Evolutionary conservation across 2,797 vertebrate genomes (phyloP), one percentile per base, ranked within the genome.

Genomic region (Poeciliopsis gracilis): DNA sequence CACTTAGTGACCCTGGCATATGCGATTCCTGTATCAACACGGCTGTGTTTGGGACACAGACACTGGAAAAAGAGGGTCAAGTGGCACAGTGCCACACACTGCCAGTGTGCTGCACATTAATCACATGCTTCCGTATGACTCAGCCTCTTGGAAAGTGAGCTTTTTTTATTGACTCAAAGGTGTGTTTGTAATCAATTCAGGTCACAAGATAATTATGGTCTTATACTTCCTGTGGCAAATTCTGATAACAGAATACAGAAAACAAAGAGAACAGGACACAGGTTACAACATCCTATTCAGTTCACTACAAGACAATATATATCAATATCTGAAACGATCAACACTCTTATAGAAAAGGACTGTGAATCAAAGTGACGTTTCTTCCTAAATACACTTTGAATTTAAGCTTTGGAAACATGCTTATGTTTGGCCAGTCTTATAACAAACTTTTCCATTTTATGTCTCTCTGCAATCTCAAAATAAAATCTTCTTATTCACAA

Each of bases 31-130:
- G 72, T 9, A 70, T 82, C 15, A 16, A 53, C 75, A 46, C 53
- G 75, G 81, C 75, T 75, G 80, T 69, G 46, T 77, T 77, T 82
- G 57, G 66, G 76, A 74, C 71, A 78, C 55, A 66, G 38, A 71
- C 6, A n/a, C 45, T 45, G 33, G 61, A 23, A 73, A 78, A 92
- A 92, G 75, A 91, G 89, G 89, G 91, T 93, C 91, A 91, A 67
- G 55, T 51, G n/a, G 63, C 73, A 77, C 9, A 69, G 49, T 79
- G 80, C 71, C 80, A 83, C 59, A 71, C 75, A 70, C 78, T 83
- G 76, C 76, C 80, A 79, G 83, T 46, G 43, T 83, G 73, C 41
- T 83, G 73, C 82, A 72, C 75, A 83, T 87, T 80, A 87, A 87
- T 91, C 89, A 92, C 87, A 86, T 81, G 86, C 77, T 77, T 81